A percentile compares a stretch with the other conserved stretches of the same genome.
phyloP scores from a whole-genome alignment of 2,888 invertebrate species.

The Mythimna impura region DNA sequence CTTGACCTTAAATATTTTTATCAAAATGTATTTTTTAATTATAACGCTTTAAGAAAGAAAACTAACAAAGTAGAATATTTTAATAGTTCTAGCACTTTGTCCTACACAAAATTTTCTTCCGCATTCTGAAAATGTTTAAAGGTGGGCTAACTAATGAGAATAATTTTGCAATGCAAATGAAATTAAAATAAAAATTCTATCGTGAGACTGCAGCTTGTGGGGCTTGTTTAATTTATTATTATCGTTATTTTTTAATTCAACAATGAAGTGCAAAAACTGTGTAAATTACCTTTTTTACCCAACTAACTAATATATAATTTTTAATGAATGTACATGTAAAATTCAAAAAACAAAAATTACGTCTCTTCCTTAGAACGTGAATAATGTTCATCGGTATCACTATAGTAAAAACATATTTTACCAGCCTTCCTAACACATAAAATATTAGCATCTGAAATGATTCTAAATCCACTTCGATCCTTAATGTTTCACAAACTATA shows the following conservation, averaged over 20 bases:
- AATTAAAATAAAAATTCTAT: conserved; percentile 16
- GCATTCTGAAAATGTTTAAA: neutral
- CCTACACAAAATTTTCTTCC: neutral
- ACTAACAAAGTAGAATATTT: neutral
- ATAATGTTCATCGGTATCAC: neutral
- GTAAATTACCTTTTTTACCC: too few species aligned
- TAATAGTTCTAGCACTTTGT: conserved; percentile 1
- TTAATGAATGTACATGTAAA: too few species aligned
- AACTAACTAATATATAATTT: too few species aligned
- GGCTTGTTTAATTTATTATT: neutral
- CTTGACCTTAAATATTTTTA: too few species aligned
- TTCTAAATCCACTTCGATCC: neutral
- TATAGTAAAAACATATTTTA: neutral
- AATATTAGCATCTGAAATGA: neutral
- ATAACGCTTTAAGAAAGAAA: neutral
- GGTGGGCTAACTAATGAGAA: neutral
- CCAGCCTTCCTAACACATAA: neutral
- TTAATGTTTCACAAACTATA: neutral
- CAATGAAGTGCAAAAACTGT: too few species aligned
- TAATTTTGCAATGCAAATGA: conserved; percentile 34
- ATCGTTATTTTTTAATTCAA: neutral
- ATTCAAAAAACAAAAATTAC: too few species aligned
- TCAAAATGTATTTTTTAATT: too few species aligned
- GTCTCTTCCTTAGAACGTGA: too few species aligned
- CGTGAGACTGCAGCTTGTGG: conserved; percentile 17